Base-by-base conservation (phyloP, 2,888 invertebrate genomes). In the Acronicta aceris region DNA sequence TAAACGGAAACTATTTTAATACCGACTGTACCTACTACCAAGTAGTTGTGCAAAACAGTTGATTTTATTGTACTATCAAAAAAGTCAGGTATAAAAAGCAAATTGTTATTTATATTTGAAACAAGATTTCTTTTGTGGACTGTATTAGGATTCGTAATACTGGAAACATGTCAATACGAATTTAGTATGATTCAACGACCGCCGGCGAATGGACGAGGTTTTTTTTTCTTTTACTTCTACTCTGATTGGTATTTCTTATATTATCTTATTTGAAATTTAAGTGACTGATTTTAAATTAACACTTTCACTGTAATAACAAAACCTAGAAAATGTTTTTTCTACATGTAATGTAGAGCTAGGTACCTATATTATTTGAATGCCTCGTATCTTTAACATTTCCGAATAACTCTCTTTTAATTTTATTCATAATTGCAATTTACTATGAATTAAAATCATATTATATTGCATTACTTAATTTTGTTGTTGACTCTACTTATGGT, bases 151-250 rank as follows among this genome's bases (percentile, higher is more conserved):
- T 87, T 91, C 93, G 90, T 83, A 91, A 90, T 89, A 80, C 90
- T 89, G 93, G 93, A 94, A 94, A 94, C 91, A 85, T 92, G 94
- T 92, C 94, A 90, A 93, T 93, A 91, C 82, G 81, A 81, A 91
- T 94, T 52, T 91, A 91, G 83, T 82, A 67, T 80, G 87, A 89
- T 84, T 79, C 80, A 81, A 74, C 73, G 82, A 78, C 80, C 82
- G 82, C 76, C 82, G 81, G 66, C 65, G 69, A 74, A 53, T 58
- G 70, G 47, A 47, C 61, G 67, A 67, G 65, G 74, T 82, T 79
- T 74, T 74, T 76, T 74, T 76, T 74, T 46, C 67, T 60, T 56
- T 51, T 58, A 38, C 59, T 63, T 72, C 42, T 47, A 47, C 42
- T 59, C 47, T 54, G 63, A 64, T 66, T 76, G 67, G 68, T 76